Base-by-base conservation (phyloP, 2,888 invertebrate species). In the Drosophila affinis region DNA sequence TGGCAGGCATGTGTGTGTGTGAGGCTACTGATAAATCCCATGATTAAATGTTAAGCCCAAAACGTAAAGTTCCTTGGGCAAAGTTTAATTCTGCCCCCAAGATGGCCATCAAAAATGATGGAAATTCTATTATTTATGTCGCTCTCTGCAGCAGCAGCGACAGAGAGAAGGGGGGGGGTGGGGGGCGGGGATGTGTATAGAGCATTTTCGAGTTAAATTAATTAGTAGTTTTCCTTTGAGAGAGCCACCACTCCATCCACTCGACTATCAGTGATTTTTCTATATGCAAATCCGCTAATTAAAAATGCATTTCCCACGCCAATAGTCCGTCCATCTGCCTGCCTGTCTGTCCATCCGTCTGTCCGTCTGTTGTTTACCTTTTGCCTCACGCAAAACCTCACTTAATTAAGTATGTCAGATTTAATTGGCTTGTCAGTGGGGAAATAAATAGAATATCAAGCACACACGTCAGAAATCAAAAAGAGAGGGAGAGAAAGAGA, bases 391-490 rank as follows among this genome's bases (percentile, higher is more conserved):
- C 75, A 73, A 71, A 71, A 2, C 56, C 14, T 48, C 77, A 76
- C 72, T 78, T 81, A 84, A 84, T 87, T 81, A 86, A 81, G 72
- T 81, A 79, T 87, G 86, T 85, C 86, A 86, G 77, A 77, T 79
- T 85, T 87, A 86, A 86, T 86, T 87, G 88, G 85, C 88, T 76
- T 86, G 85, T 85, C 87, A 79, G 83, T 76, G 71, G 61, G 65
- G 55, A 64, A 63, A 60, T 52, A 72, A 39, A 54, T 51, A 58
- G 27, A 62, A 39, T 59, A 34, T 32, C 39, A 67, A 57, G 49
- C 46, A 56, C 24, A 47, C 29, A 65, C 57, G 57, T 7, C 27
- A 27, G 27, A 27, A 27, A 49, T 45, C 5, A n/a, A 32, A 7
- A 7, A 27, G 7, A 58, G 32, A 32, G 32, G 14, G 14, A 54